Evolutionary conservation across 2,888 invertebrate genomes (phyloP).

Genomic region (Quadroppia sp.): DNA sequence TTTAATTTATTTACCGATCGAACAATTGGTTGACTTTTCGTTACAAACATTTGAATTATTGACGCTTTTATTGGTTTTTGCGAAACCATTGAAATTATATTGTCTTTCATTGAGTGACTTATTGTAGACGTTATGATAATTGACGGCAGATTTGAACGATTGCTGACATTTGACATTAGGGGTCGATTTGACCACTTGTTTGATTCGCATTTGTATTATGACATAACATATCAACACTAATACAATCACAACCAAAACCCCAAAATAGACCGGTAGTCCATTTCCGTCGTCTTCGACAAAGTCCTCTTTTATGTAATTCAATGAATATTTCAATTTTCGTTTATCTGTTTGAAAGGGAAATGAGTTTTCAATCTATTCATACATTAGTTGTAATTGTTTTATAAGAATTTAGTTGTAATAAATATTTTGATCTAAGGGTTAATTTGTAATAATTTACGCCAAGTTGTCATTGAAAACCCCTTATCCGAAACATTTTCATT

Average conservation of each 20-base stretch:
- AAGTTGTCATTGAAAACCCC: not conserved
- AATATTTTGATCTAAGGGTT: no score
- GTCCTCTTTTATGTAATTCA: not conserved
- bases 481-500: no score
- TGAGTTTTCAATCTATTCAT: no score
- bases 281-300: not conserved
- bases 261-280: conserved; percentile 40
- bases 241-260: conserved; percentile 42
- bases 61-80: not conserved
- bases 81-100: not conserved
- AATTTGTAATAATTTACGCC: no score
- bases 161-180: not conserved
- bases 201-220: conserved; percentile 40
- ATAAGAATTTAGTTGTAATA: no score
- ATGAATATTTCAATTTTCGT: not conserved
- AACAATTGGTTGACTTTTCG: not conserved
- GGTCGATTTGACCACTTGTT: conserved; percentile 6
- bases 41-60: not conserved
- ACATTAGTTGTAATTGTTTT: no score
- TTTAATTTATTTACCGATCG: not conserved
- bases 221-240: conserved; percentile 45
- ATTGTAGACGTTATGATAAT: not conserved
- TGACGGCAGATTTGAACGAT: not conserved
- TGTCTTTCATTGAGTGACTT: not conserved
- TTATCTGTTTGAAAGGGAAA: conserved; percentile 10